Conservation (phyloP, 2,888 invertebrate species). For the Autographa pulchrina region DNA sequence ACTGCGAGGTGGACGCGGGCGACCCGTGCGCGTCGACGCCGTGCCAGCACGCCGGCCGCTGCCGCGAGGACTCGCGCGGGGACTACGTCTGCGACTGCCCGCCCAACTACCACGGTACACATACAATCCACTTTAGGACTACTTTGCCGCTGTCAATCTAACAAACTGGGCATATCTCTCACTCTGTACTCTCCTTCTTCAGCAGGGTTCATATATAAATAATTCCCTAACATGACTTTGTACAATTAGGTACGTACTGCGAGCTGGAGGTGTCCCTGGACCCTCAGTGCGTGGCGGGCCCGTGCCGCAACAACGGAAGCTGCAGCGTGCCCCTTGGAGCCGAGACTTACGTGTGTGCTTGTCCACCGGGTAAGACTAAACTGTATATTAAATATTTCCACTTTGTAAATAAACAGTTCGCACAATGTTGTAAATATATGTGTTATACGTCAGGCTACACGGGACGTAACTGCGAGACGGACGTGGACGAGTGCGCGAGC, state of each 20-base stretch:
- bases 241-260: slow-evolving; percentile 90
- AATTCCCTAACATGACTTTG: no score
- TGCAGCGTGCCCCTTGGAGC: slow-evolving; percentile 91
- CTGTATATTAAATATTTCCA: not conserved
- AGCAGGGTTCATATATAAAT: no score
- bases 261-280: slow-evolving; percentile 92
- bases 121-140: not conserved
- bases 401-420: not conserved
- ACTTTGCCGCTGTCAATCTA: no score
- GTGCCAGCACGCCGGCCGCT: slow-evolving; percentile 92
- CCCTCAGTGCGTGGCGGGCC: slow-evolving; percentile 92
- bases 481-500: slow-evolving; percentile 93
- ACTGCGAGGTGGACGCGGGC: slow-evolving; percentile 95
- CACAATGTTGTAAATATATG: not conserved
- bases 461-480: slow-evolving; percentile 92
- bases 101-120: slow-evolving; percentile 90
- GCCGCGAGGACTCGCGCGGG: slow-evolving; percentile 91
- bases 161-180: no score
- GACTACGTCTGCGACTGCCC: slow-evolving; percentile 93
- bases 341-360: slow-evolving; percentile 89
- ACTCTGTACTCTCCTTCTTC: no score
- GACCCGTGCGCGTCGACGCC: slow-evolving; percentile 92
- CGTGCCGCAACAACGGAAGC: slow-evolving; percentile 94
- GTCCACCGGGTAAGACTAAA: slow-evolving; percentile 85
- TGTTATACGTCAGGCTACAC: slow-evolving; percentile 87